A percentile compares a stretch with the other conserved stretches of the same genome.
Evolutionary conservation across 2,888 invertebrate species (phyloP).

Genomic region (Pelosia muscerda): DNA sequence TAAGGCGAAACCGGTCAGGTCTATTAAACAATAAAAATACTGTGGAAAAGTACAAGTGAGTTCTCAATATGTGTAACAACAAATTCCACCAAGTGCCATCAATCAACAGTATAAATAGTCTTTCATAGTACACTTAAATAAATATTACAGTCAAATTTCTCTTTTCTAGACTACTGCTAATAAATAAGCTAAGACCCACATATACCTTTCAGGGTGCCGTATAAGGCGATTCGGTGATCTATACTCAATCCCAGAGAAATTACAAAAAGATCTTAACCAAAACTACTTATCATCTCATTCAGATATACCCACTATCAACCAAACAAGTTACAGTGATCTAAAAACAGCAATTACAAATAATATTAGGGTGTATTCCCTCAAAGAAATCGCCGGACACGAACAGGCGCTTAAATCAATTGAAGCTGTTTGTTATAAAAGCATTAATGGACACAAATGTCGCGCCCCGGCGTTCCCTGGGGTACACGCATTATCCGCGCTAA

Average conservation of each 20-base stretch:
- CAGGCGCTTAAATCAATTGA: constrained; percentile 43
- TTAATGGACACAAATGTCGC: constrained; percentile 48
- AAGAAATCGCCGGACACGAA: constrained; percentile 19
- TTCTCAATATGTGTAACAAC: no score
- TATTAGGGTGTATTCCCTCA: neutral
- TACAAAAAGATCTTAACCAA: no score
- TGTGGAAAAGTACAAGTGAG: no score
- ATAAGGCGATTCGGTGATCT: no score
- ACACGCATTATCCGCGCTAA: constrained; percentile 46
- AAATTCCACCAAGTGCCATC: no score
- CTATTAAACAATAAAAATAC: no score
- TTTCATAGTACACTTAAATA: no score
- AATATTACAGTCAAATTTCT: neutral
- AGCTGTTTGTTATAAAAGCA: constrained; percentile 48
- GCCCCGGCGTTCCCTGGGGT: constrained; percentile 34
- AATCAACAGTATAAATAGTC: no score
- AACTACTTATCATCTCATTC: neutral
- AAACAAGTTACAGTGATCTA: neutral
- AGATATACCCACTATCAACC: neutral
- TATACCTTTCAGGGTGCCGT: no score
- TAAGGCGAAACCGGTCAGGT: no score
- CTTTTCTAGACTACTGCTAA: neutral
- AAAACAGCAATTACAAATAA: neutral
- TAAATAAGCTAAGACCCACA: no score
- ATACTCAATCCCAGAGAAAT: no score